Evolutionary conservation across 2,888 invertebrate genomes (phyloP).

Genomic region (Melikaiella ostensackeni): DNA sequence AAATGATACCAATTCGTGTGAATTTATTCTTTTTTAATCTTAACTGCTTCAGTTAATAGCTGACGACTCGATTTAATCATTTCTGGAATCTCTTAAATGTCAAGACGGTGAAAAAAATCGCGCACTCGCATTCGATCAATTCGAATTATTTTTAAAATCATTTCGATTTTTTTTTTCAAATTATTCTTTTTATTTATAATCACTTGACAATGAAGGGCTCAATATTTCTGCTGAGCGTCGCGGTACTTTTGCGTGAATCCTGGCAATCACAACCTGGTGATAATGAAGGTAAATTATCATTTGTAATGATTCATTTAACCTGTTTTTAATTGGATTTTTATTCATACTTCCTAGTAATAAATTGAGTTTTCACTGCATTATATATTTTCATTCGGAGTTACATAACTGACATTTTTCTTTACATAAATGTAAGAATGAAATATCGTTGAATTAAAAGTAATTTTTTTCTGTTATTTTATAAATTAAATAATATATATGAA

Average conservation of each 20-base stretch:
- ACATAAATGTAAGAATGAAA: not conserved
- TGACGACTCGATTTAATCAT: not conserved
- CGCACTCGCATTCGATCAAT: not conserved
- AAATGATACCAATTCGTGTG: not conserved
- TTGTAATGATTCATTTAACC: constrained; percentile 33
- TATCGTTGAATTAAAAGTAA: not conserved
- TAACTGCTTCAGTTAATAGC: not conserved
- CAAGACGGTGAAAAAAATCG: not conserved
- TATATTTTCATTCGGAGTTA: not conserved
- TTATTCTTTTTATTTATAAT: constrained; percentile 25
- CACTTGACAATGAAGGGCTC: constrained; percentile 46
- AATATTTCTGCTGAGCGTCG: constrained; percentile 48
- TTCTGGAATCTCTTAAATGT: not conserved
- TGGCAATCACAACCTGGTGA: constrained; percentile 55
- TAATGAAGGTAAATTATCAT: constrained; percentile 64
- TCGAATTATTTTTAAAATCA: not conserved
- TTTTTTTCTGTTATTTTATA: not conserved
- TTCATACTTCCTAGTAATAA: not conserved
- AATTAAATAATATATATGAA: too few relatives aligned
- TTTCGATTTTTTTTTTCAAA: not conserved
- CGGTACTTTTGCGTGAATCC: constrained; percentile 47
- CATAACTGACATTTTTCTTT: not conserved
- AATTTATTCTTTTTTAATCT: not conserved
- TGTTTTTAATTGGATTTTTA: constrained; percentile 33
- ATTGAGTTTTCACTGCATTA: not conserved